Evolutionary conservation across 2,113 vertebrate species (phyloP), one percentile per base, ranked within the genome.

Genomic region (Python bivittatus): DNA sequence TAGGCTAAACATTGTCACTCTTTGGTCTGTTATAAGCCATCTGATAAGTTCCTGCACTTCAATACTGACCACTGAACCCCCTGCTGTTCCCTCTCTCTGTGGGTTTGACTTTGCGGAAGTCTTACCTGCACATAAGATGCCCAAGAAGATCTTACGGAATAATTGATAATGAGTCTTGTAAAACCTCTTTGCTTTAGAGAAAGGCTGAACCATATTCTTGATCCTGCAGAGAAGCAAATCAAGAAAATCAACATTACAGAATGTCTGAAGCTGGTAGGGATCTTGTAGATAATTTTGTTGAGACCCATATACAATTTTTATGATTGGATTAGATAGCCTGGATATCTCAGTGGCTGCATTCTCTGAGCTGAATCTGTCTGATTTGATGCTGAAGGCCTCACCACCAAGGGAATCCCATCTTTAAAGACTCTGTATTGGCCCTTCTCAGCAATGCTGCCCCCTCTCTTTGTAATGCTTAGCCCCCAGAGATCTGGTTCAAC

Each of bases 101-200:
- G 89, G 42, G 33, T 25, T 3, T 42, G 48, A 48, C 42, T 88
- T 29, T 92, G 29, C 92, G 23, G 1, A 8, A 52, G 90, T 54
- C 97, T 97, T 94, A 98, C 98, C 98, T 58, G 96, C 91, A 88
- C 94, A 97, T 38, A 98, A 94, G 57, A 98, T 72, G 25, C 94
- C 96, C 33, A 57, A 89, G 92, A 61, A 0, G 1, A 97, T 84
- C 86, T 87, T 93, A 17, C 13, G 93, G 0, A 97, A 57, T 54
- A 94, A 20, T 48, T 89, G 94, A 33, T 27, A 5, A 1, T 97
- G 96, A 93, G 91, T 33, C 94, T 92, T 94, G 95, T 38, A 97
- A 95, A 97, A 96, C 3, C 0, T 15, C 27, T 94, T 95, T 3
- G 54, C 95, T 91, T 91, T 94, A 64, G 52, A 84, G 27, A 5